Conservation (phyloP, 2,113 vertebrate genomes). For the Halcyon malimbica region DNA sequence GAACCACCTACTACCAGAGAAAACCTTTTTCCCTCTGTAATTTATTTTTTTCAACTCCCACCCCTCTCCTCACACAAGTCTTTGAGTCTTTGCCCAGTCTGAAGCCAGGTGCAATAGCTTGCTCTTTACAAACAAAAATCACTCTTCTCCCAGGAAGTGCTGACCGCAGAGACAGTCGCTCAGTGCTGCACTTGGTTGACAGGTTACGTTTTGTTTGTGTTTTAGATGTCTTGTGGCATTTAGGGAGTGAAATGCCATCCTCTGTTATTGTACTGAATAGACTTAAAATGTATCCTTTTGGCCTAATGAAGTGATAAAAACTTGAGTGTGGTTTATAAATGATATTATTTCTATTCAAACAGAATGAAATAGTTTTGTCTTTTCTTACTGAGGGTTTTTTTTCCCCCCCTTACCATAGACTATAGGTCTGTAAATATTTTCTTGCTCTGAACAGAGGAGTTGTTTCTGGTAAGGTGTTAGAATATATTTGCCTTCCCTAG, state of each 20-base stretch:
- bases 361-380: background rate
- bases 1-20: background rate
- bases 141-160: background rate
- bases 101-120: background rate
- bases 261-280: background rate
- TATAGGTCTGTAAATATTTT: background rate
- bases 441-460: background rate
- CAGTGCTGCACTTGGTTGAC: background rate
- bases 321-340: background rate
- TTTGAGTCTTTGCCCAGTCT: conserved; percentile 1
- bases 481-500: background rate
- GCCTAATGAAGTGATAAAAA: background rate
- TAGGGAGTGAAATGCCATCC: background rate
- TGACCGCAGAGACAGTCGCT: background rate
- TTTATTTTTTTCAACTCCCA: background rate
- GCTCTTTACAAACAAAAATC: background rate
- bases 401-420: background rate
- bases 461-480: background rate
- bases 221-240: background rate
- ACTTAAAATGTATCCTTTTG: background rate
- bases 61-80: background rate
- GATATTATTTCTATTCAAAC: background rate
- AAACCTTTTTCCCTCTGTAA: background rate
- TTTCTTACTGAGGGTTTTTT: background rate
- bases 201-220: conserved; percentile 31